Base-by-base conservation (phyloP, 2,113 vertebrate genomes). In the Donacobius atricapilla region DNA sequence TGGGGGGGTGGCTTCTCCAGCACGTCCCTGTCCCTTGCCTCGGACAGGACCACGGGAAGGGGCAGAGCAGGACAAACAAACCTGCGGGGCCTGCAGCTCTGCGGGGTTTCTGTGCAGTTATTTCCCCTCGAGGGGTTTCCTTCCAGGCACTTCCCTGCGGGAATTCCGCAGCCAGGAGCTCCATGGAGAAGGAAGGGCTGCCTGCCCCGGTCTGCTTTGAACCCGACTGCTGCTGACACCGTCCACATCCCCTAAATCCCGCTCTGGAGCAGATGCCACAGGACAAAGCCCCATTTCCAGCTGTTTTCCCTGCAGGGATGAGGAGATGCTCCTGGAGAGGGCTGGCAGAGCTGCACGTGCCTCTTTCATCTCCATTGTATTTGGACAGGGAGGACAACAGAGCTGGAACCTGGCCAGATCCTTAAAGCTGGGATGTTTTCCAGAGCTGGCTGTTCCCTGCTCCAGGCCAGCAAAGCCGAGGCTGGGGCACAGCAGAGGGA, bases 261-360 rank as follows among this genome's bases (percentile, higher is more conserved):
- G 0, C 6, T 4, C 71, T 51, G 51, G 40, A 69, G 42, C 25
- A 40, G 40, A 4, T 8, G 33, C 48, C 19, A 10, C 0, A 0
- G 2, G 7, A 16, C 37, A 42, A 75, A 89, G 51, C 30, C 61
- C 33, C 15, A 3, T 58, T 80, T 30, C 37, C 45, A 11, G 21
- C 21, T 39, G 20, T 10, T n/a, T n/a, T 17, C 12, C 8, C 42
- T 15, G 1, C 0, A 33, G 13, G 13, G 22, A 8, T 53, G 45
- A 77, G 51, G 6, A 31, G 42, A 23, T 13, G n/a, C 27, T 71
- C 51, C n/a, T 7, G 47, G 17, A 23, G 39, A 42, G 13, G 37
- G 13, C 37, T 58, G 75, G 45, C 37, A 33, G 57, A 61, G 57
- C 57, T 69, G 44, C 44, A 12, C 2, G 0, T 11, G 16, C 14